Evolutionary conservation across 2,113 vertebrate species (phyloP).

Genomic region (Turdus rufiventris): DNA sequence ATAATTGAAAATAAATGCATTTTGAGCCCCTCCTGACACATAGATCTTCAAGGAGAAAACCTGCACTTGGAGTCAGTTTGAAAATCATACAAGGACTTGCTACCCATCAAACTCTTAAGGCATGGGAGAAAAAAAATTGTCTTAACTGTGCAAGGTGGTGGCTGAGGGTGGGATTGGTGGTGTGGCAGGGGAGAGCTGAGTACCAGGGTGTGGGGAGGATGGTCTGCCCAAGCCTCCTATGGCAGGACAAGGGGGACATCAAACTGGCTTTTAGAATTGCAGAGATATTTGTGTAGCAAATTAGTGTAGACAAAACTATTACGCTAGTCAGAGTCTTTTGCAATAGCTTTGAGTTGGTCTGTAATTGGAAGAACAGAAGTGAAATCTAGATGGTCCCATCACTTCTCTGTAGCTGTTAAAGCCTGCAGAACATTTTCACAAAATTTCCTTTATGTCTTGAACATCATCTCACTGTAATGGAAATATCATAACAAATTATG

Average conservation of each 20-base stretch:
- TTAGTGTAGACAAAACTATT: not conserved
- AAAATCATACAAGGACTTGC: not conserved
- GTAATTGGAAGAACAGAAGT: not conserved
- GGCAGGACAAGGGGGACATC: not conserved
- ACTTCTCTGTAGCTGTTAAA: not conserved
- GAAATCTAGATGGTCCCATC: not conserved
- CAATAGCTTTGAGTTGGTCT: not conserved
- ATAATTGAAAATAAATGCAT: not conserved
- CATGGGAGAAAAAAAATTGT: not conserved
- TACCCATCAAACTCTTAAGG: not conserved
- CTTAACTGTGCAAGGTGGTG: not conserved
- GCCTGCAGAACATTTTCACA: not conserved
- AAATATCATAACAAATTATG: not conserved
- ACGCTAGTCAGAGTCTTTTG: not conserved
- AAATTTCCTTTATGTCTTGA: not conserved
- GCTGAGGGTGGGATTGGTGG: not conserved
- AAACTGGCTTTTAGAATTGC: not conserved
- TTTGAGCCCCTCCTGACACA: not conserved
- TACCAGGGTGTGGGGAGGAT: not conserved
- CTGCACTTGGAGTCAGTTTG: not conserved
- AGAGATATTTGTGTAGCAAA: not conserved
- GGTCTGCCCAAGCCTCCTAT: not conserved
- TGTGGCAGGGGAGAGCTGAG: not conserved
- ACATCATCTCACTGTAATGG: not conserved
- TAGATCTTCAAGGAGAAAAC: not conserved